Conservation (phyloP, 2,113 vertebrate genomes). For the Microcebus tavaratra region DNA sequence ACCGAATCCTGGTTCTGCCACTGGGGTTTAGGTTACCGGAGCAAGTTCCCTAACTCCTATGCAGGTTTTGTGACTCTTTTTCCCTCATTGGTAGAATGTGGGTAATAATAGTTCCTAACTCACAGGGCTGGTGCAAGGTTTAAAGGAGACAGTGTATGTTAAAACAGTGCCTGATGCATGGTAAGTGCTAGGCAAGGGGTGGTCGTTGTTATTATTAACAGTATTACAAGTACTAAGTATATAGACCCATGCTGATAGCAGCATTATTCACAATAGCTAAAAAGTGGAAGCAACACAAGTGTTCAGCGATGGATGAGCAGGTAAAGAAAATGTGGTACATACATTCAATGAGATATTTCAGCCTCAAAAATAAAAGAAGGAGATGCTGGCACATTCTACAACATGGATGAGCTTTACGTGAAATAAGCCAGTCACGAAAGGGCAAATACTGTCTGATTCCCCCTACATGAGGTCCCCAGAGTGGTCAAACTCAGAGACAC, state of each 20-base stretch:
- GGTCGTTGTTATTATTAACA: neutral
- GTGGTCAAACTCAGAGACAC: neutral
- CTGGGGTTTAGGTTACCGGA: neutral
- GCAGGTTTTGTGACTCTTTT: neutral
- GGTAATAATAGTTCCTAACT: neutral
- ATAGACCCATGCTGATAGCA: neutral
- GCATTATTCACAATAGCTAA: neutral
- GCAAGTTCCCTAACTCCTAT: neutral
- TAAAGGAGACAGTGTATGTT: neutral
- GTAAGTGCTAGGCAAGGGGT: neutral
- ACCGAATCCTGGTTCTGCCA: neutral
- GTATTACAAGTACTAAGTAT: neutral
- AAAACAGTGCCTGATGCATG: neutral
- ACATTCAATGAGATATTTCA: neutral
- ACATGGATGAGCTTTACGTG: neutral
- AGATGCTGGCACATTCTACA: neutral
- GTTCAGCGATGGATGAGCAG: neutral
- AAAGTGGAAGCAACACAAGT: neutral
- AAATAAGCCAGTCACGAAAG: neutral
- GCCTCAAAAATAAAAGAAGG: neutral
- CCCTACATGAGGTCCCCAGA: neutral
- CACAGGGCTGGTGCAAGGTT: neutral
- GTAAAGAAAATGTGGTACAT: neutral
- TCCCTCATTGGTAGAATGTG: neutral
- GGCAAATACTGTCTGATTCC: neutral